phyloP scores from a whole-genome alignment of 1,140 invertebrate genomes.

The Meloidogyne hapla region DNA sequence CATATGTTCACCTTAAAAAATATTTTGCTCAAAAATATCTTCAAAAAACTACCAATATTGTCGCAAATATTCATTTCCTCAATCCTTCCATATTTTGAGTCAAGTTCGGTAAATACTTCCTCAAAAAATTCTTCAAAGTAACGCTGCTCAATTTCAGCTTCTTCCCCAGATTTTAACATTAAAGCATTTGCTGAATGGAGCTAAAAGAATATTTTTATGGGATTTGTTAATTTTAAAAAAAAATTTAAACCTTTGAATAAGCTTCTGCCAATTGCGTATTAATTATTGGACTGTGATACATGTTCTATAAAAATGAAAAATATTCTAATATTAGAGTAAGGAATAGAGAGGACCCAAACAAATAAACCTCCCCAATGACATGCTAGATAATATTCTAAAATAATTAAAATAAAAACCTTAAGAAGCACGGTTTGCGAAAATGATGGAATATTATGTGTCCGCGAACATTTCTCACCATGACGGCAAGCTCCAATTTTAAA shows the following conservation, averaged over 20 bases:
- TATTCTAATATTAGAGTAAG: too few species aligned
- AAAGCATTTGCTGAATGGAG: neutral
- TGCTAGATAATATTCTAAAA: too few species aligned
- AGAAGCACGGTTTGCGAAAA: slow-evolving; percentile 75
- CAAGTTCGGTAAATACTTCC: slow-evolving; percentile 95
- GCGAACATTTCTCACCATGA: slow-evolving; percentile 92
- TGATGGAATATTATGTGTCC: slow-evolving; percentile 97
- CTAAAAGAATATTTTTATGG: too few species aligned
- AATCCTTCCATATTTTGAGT: slow-evolving; percentile 94
- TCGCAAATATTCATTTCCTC: slow-evolving; percentile 99
- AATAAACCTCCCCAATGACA: too few species aligned
- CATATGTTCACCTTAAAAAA: slow-evolving; percentile 75
- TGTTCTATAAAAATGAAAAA: slow-evolving; percentile 31
- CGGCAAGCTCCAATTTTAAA: slow-evolving; percentile 98
- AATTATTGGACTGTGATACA: slow-evolving; percentile 55
- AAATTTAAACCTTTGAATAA: slow-evolving; percentile 38
- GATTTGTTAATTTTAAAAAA: too few species aligned
- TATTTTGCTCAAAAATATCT: neutral
- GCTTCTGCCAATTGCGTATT: slow-evolving; percentile 51
- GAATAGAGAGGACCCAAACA: too few species aligned
- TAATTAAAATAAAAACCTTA: slow-evolving; percentile 27
- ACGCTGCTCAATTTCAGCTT: slow-evolving; percentile 90
- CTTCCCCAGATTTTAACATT: slow-evolving; percentile 31
- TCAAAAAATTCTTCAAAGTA: slow-evolving; percentile 99
- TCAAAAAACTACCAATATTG: slow-evolving; percentile 75